These are phyloP conservation scores for Helicoverpa zea DNA, from an alignment of 1,140 invertebrate species.

Conservation along the genomic window DNA sequence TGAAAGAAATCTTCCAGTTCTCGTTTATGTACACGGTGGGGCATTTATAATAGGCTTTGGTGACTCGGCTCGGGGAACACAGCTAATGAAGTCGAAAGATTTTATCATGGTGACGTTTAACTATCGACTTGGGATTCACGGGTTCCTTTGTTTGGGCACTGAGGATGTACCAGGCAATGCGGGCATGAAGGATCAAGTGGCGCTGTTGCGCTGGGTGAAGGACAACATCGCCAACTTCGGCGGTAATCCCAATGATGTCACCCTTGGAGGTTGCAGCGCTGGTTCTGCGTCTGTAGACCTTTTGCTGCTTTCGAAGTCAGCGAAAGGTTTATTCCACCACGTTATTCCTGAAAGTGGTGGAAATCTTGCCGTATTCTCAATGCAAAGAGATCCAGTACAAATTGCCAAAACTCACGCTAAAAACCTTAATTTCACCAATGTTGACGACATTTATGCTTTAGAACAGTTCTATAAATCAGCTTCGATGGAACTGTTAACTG, in stretches of 20 bases:
- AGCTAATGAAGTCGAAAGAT: conserved; percentile 58
- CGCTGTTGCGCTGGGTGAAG: conserved; percentile 68
- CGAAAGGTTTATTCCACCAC: conserved; percentile 67
- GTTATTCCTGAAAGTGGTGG: conserved; percentile 69
- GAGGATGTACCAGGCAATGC: conserved; percentile 70
- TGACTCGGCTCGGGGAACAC: conserved; percentile 49
- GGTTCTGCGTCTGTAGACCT: conserved; percentile 68
- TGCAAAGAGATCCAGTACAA: conserved; percentile 62
- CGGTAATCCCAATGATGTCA: conserved; percentile 73
- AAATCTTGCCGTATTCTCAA: conserved; percentile 54
- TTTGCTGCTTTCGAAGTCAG: conserved; percentile 64
- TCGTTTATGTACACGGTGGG: conserved; percentile 70
- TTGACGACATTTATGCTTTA: conserved; percentile 57
- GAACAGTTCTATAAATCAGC: conserved; percentile 62
- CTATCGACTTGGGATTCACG: conserved; percentile 65
- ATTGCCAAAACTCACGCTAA: conserved; percentile 58
- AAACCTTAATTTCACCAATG: conserved; percentile 50
- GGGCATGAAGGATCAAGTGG: conserved; percentile 73
- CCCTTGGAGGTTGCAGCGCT: conserved; percentile 68
- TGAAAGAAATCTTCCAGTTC: conserved; percentile 63
- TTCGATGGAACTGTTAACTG: conserved; percentile 48
- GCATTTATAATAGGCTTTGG: conserved; percentile 61
- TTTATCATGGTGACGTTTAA: conserved; percentile 66
- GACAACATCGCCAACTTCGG: conserved; percentile 70
- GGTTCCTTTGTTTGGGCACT: conserved; percentile 68